A percentile compares a stretch with the other conserved stretches of the same genome.
These are phyloP conservation scores for Ridgeia piscesae DNA, from an alignment of 1,140 invertebrate species.

Conservation along the genomic window DNA sequence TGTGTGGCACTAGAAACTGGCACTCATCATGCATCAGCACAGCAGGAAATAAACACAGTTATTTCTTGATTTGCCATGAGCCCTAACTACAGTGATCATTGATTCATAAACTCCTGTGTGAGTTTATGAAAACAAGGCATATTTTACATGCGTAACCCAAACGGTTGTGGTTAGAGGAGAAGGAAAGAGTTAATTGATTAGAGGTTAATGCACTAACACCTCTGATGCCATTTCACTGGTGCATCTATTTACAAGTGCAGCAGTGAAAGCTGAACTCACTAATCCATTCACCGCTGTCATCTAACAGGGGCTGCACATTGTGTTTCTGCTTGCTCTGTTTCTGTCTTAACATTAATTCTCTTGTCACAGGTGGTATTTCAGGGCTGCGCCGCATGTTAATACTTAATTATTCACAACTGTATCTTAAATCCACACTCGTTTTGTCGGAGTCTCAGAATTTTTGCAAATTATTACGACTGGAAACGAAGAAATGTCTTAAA, in stretches of 20 bases:
- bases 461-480: too few species aligned
- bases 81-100: not conserved
- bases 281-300: not conserved
- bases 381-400: not conserved
- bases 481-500: too few species aligned
- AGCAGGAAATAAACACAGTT: too few species aligned
- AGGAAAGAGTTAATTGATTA: too few species aligned
- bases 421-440: not conserved
- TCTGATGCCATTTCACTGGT: not conserved
- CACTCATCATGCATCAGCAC: not conserved
- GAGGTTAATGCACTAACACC: not conserved
- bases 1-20: not conserved
- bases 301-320: not conserved
- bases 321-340: not conserved
- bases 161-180: not conserved
- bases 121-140: not conserved
- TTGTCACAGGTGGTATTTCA: not conserved
- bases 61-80: not conserved
- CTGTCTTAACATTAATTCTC: not conserved
- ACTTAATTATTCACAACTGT: not conserved
- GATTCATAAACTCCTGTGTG: not conserved
- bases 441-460: not conserved
- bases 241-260: not conserved
- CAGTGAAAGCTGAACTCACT: not conserved
- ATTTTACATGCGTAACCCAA: not conserved